Conservation (phyloP, 2,113 vertebrate species). For the Oryzias javanicus region DNA sequence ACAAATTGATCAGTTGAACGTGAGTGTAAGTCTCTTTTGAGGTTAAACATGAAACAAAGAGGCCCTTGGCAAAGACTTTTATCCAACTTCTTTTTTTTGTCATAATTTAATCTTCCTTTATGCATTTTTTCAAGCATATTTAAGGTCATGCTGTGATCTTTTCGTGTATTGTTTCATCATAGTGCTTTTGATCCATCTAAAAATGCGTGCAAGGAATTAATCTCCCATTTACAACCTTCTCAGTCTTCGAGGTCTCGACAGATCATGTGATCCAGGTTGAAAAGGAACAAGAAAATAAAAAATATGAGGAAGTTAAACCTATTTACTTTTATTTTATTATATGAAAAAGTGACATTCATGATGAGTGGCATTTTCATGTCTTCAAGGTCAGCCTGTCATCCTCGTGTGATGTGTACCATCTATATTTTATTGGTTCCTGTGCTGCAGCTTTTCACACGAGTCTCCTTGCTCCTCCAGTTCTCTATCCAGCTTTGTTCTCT, state of each 20-base stretch:
- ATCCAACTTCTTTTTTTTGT: not conserved
- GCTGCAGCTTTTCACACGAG: conserved; percentile 8
- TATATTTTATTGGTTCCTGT: conserved; percentile 50
- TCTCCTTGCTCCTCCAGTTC: conserved; percentile 4
- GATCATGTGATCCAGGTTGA: not conserved
- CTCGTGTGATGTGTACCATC: conserved; percentile 33
- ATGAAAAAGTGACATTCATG: conserved; percentile 2
- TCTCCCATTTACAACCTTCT: not conserved
- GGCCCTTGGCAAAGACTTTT: not conserved
- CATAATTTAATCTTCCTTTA: not conserved
- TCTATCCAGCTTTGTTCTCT: conserved; percentile 32
- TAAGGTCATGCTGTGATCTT: not conserved
- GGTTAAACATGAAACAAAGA: too few relatives aligned
- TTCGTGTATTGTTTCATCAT: too few relatives aligned
- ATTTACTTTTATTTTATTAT: conserved; percentile 15
- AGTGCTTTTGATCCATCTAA: too few relatives aligned
- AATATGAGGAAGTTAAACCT: conserved; percentile 15
- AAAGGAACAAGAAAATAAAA: conserved; percentile 3
- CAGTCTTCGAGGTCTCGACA: not conserved
- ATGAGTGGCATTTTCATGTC: conserved; percentile 11
- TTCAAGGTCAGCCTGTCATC: conserved; percentile 48
- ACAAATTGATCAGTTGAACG: not conserved
- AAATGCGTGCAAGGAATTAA: not conserved
- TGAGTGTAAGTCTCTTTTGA: not conserved
- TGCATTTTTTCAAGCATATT: not conserved